Conservation (phyloP, 2,888 invertebrate species). For the Crocallis elinguaria region DNA sequence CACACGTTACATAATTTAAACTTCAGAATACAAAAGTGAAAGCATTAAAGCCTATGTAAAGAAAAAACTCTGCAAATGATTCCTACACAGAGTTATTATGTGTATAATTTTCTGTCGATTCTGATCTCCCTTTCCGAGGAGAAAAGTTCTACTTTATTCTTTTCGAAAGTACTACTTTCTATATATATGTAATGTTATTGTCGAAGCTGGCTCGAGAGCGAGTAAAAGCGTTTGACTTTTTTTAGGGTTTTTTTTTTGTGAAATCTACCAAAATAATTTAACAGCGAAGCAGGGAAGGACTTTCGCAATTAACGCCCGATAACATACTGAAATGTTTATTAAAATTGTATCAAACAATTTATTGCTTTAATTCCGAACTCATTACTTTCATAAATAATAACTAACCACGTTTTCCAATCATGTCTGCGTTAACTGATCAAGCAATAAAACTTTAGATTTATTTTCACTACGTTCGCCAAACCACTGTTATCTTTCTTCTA, state of each 20-base stretch:
- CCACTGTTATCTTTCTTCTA: no score
- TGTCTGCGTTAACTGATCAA: neutral
- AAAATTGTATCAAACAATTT: constrained; percentile 47
- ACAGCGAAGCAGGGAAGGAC: constrained; percentile 3
- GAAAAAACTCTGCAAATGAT: no score
- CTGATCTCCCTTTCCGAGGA: no score
- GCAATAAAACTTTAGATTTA: neutral
- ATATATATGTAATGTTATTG: no score
- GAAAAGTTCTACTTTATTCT: no score
- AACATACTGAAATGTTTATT: constrained; percentile 65
- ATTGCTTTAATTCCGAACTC: constrained; percentile 16
- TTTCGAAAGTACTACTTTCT: no score
- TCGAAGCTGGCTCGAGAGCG: neutral
- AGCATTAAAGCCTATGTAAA: no score
- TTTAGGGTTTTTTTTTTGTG: neutral
- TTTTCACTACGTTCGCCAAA: no score
- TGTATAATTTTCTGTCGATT: no score
- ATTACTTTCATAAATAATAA: neutral
- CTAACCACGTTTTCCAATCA: constrained; percentile 5
- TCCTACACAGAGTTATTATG: no score
- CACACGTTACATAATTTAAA: no score
- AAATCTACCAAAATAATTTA: constrained; percentile 23
- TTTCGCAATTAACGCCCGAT: constrained; percentile 59
- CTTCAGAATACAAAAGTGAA: no score
- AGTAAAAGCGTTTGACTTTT: neutral